Base-by-base conservation (phyloP, 2,113 vertebrate genomes). In the Zosterops lateralis region DNA sequence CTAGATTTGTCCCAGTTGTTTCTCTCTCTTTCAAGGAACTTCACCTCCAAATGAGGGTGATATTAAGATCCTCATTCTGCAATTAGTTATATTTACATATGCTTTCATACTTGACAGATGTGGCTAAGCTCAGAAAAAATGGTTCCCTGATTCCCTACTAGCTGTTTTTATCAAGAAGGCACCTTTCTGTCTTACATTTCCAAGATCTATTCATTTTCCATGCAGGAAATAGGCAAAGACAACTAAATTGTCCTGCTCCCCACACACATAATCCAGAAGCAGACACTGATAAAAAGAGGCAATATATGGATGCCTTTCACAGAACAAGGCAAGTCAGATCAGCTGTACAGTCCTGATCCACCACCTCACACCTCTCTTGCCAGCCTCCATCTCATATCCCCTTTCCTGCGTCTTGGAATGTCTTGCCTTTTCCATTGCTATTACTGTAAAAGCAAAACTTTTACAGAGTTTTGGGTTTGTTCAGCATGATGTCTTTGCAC, bases 391-490 rank as follows among this genome's bases (percentile, higher is more conserved):
- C 42, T 36, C 21, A 7, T 1, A 2, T 28, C 47, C 17, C 13
- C 26, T 82, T 82, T 31, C 51, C 34, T 15, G 22, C 10, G 50
- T 77, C 70, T 90, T 51, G 40, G 56, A 79, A 82, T 40, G 17
- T 24, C 68, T 87, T 76, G 24, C 18, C 29, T 44, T 44, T 95
- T 84, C 28, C 36, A 56, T 85, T 74, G 51, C 31, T 62, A 54
- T 75, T 93, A 95, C 67, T 79, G 65, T 84, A 89, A 79, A 91
- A 79, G 10, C 13, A 65, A 80, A 92, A 79, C 31, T 94, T 89
- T 45, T 48, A 38, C 20, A 31, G 85, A 58, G 45, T 91, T 87
- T 9, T 3, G 22, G 25, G 8, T 25, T 93, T 93, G 31, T 91
- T 93, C 96, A 32, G 58, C 14, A 6, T 61, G 40, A 50, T 14